Conservation (phyloP, 2,113 vertebrate species). For the Xiphias gladius region DNA sequence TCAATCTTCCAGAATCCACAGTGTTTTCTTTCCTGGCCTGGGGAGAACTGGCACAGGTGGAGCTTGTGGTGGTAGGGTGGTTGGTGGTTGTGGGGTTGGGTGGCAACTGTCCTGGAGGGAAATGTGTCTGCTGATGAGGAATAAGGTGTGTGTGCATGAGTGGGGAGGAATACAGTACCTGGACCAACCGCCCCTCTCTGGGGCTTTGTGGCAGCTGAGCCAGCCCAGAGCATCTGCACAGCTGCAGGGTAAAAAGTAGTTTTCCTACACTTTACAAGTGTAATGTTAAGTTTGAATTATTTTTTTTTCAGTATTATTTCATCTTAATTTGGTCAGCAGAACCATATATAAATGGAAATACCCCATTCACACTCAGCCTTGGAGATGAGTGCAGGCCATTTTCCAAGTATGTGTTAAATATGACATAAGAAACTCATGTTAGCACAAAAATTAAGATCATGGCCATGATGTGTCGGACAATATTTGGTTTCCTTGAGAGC, state of each 20-base stretch:
- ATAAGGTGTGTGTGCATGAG: slow-evolving; percentile 47
- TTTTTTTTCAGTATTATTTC: neutral
- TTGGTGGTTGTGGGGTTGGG: slow-evolving; percentile 13
- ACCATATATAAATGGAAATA: neutral
- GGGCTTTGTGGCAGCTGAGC: slow-evolving; percentile 83
- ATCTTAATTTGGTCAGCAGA: neutral
- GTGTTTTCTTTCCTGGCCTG: slow-evolving; percentile 63
- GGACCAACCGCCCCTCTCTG: slow-evolving; percentile 71
- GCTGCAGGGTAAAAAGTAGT: slow-evolving; percentile 79
- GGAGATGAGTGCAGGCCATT: neutral
- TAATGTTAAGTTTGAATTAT: neutral
- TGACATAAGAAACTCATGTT: too few species aligned
- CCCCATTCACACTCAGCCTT: neutral
- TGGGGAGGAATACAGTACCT: slow-evolving; percentile 73
- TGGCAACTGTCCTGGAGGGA: slow-evolving; percentile 45
- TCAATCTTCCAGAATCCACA: slow-evolving; percentile 37
- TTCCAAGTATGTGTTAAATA: too few species aligned
- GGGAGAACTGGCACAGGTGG: slow-evolving; percentile 69
- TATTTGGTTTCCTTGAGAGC: neutral
- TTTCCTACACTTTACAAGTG: slow-evolving; percentile 49
- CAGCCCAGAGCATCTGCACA: slow-evolving; percentile 82
- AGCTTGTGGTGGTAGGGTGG: slow-evolving; percentile 48
- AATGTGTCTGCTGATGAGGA: slow-evolving; percentile 52
- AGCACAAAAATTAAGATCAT: neutral
- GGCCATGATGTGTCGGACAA: neutral